phyloP scores from a whole-genome alignment of 2,888 invertebrate species.

The Coleophora deauratella region DNA sequence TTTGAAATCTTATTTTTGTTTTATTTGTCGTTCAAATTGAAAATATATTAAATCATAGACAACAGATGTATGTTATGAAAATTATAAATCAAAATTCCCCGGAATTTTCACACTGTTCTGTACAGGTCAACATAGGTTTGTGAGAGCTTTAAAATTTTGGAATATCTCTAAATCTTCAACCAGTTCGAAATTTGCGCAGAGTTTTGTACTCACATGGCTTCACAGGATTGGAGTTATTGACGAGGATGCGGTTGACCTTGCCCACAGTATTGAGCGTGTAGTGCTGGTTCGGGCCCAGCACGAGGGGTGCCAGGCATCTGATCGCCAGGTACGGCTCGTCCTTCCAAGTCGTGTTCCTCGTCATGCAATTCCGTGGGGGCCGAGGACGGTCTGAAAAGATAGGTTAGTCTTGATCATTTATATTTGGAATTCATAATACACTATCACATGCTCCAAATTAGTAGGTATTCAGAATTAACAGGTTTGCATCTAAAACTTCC shows the following conservation, averaged over 20 bases:
- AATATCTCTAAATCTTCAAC: too few relatives aligned
- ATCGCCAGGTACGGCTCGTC: constrained; percentile 43
- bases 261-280: constrained; percentile 54
- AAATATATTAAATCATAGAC: too few relatives aligned
- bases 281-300: constrained; percentile 53
- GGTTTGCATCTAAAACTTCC: neutral
- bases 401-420: too few relatives aligned
- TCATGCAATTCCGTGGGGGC: constrained; percentile 55
- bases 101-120: too few relatives aligned
- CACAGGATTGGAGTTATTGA: constrained; percentile 38
- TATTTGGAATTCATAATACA: too few relatives aligned
- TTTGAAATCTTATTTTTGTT: too few relatives aligned
- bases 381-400: constrained; percentile 47
- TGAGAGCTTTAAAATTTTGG: too few relatives aligned
- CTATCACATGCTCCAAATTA: too few relatives aligned
- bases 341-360: constrained; percentile 31
- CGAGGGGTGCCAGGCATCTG: constrained; percentile 51
- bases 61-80: too few relatives aligned
- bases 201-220: neutral
- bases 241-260: constrained; percentile 31
- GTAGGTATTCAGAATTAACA: constrained; percentile 1
- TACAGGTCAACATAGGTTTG: too few relatives aligned
- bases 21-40: too few relatives aligned
- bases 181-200: neutral
- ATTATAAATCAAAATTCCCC: too few relatives aligned